Evolutionary conservation across 2,888 invertebrate genomes (phyloP), one percentile per base, ranked within the genome.

Genomic region (Oxycera nigricornis): DNA sequence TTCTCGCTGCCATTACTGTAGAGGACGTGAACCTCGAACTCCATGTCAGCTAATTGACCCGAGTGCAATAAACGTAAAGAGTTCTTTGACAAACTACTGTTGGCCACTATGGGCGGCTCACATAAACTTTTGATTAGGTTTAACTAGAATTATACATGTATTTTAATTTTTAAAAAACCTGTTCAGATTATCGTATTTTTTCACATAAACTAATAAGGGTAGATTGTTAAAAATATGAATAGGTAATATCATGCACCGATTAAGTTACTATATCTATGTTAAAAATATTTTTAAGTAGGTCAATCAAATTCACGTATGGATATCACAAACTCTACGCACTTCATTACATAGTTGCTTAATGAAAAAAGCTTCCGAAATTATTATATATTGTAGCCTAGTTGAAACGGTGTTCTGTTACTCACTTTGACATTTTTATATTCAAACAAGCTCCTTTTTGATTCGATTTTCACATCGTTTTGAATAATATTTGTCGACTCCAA

Each of bases 121-220:
- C 90, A 90, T n/a, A 91, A 80, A 52, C 89, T 88, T 79, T 89
- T 88, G 57, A 90, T 88, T 75, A 90, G 83, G 82, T 89, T 83
- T 1, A 83, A 76, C 83, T 83, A 35, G 0, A 52, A 26, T 39
- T 39, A 9, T 1, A 39, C 39, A 14, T 9, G 14, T 39, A 39
- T 39, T 7, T 1, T 28, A 28, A 14, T 39, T 39, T n/a, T n/a
- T n/a, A n/a, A n/a, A n/a, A n/a, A n/a, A n/a, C n/a, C n/a, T n/a
- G n/a, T n/a, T n/a, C n/a, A n/a, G n/a, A n/a, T n/a, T n/a, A n/a
- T n/a, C n/a, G n/a, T n/a, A n/a, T n/a, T n/a, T n/a, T n/a, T n/a
- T n/a, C n/a, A n/a, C n/a, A n/a, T n/a, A n/a, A n/a, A n/a, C n/a
- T n/a, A n/a, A n/a, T n/a, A n/a, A n/a, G n/a, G n/a, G n/a, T n/a